These are phyloP conservation scores for Hydropotes inermis DNA, from an alignment of 2,113 vertebrate species.

Conservation along the genomic window DNA sequence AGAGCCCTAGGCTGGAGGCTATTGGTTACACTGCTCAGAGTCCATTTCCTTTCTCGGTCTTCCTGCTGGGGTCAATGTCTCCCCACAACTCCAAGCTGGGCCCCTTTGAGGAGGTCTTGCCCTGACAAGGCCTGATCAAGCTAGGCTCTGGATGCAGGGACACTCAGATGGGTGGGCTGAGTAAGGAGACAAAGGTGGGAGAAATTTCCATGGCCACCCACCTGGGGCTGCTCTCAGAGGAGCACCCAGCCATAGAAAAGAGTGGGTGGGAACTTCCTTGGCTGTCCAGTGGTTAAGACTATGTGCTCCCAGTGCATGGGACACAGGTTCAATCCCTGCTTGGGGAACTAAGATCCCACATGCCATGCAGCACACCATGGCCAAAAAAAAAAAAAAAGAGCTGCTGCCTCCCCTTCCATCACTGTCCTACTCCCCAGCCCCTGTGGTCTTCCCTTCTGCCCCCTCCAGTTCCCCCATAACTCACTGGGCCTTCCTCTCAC, in stretches of 20 bases:
- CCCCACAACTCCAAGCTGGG: not conserved
- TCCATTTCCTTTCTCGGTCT: not conserved
- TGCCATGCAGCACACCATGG: not conserved
- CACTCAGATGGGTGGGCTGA: not conserved
- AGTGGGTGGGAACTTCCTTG: not conserved
- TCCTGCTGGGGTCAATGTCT: not conserved
- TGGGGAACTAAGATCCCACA: not conserved
- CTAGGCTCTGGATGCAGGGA: not conserved
- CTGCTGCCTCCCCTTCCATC: not conserved
- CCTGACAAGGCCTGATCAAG: not conserved
- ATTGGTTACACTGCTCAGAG: not conserved
- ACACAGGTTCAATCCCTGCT: not conserved
- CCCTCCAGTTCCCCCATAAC: not conserved
- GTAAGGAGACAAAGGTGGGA: not conserved
- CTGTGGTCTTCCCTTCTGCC: fast-evolving
- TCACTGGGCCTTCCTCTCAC: not conserved
- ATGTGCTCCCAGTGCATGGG: not conserved
- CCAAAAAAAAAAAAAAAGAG: not conserved
- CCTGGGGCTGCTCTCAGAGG: not conserved
- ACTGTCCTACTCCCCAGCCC: not conserved
- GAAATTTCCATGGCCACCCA: not conserved
- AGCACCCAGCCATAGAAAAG: not conserved
- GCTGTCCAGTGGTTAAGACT: not conserved
- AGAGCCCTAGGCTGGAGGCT: not conserved
- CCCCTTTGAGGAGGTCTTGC: not conserved